Percentiles rank a stretch among this genome's conserved stretches.
Evolutionary conservation across 2,797 vertebrate genomes (phyloP).

Genomic region (Pachyuromys duprasi): DNA sequence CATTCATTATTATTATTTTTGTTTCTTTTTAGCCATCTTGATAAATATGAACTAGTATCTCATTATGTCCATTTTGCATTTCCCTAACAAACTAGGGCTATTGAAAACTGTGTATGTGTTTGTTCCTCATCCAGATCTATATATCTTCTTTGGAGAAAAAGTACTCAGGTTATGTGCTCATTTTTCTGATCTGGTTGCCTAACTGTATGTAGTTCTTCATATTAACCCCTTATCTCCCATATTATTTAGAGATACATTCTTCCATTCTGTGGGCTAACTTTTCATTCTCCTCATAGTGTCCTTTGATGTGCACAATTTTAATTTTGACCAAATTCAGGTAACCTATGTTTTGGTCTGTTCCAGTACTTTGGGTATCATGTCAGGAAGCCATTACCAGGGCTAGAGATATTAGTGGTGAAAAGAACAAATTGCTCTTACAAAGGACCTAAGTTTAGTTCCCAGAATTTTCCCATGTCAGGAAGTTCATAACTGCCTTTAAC

Average conservation of each 20-base stretch:
- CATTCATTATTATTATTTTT: neutral
- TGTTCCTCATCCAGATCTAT: neutral
- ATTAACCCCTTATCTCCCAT: neutral
- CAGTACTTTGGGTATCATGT: neutral
- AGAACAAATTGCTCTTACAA: neutral
- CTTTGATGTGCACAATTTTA: neutral
- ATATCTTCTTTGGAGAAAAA: slow-evolving; percentile 1
- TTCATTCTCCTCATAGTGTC: neutral
- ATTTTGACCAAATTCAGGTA: slow-evolving; percentile 34
- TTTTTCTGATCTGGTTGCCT: neutral
- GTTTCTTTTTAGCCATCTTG: neutral
- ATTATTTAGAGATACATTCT: neutral
- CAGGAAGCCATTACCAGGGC: neutral
- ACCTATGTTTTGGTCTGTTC: neutral
- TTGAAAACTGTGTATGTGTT: neutral
- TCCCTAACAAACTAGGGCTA: neutral
- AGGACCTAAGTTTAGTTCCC: neutral
- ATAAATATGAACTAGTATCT: neutral
- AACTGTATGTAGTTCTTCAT: neutral
- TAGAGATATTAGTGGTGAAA: neutral
- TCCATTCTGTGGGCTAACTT: neutral
- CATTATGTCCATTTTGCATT: neutral
- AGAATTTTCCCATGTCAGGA: neutral
- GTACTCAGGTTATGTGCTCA: neutral
- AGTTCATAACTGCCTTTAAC: neutral